Percentiles rank a stretch among this genome's conserved stretches.
Evolutionary conservation across 1,140 invertebrate genomes (phyloP).

Genomic region (Saccostrea cuccullata): DNA sequence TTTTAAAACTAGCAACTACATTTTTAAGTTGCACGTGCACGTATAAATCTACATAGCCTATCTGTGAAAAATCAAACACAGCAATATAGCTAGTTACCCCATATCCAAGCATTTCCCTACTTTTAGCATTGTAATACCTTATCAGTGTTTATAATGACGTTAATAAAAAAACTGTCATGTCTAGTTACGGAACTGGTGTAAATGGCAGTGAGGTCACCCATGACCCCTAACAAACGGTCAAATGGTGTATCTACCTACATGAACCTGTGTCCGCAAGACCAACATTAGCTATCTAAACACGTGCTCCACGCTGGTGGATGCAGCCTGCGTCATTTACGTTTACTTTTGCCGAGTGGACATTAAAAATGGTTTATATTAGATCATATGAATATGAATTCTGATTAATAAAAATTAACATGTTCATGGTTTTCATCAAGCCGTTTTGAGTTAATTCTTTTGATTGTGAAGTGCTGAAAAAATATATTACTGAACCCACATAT

Average conservation of each 20-base stretch:
- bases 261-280: too few relatives aligned
- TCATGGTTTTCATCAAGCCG: neutral
- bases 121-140: neutral
- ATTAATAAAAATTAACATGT: too few relatives aligned
- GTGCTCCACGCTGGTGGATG: constrained; percentile 62
- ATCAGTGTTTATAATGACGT: too few relatives aligned
- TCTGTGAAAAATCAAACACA: too few relatives aligned
- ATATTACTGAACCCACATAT: neutral
- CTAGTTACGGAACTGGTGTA: too few relatives aligned
- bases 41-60: too few relatives aligned
- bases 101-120: neutral
- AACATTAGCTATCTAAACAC: too few relatives aligned
- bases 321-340: constrained; percentile 52
- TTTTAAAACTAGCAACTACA: too few relatives aligned
- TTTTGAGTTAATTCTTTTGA: neutral
- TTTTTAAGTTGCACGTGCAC: too few relatives aligned
- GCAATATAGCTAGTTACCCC: neutral
- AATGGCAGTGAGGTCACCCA: constrained; percentile 63
- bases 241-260: constrained; percentile 73
- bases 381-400: too few relatives aligned
- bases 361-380: constrained; percentile 56
- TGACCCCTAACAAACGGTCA: constrained; percentile 57
- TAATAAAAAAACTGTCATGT: too few relatives aligned
- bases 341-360: constrained; percentile 60
- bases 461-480: too few relatives aligned